A percentile compares a stretch with the other conserved stretches of the same genome.
phyloP scores from a whole-genome alignment of 1,140 invertebrate species.

The Chelonus insularis region DNA sequence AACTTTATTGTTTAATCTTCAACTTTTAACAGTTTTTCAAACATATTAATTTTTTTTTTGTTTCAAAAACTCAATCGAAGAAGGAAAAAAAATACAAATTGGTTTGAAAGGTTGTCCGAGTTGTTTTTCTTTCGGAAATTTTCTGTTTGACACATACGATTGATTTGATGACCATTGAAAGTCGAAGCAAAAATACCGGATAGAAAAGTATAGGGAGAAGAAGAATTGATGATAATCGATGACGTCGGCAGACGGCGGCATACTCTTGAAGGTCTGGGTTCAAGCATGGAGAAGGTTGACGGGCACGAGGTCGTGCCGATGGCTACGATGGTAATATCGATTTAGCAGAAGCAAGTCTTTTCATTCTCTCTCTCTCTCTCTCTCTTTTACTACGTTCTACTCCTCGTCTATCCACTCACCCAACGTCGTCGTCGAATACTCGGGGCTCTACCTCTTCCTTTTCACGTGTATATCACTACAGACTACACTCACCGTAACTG shows the following conservation, averaged over 20 bases:
- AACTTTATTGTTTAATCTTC: too few relatives aligned
- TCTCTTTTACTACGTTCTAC: constrained; percentile 25
- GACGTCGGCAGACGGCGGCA: constrained; percentile 7
- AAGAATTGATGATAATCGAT: constrained; percentile 37
- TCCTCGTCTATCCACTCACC: constrained; percentile 2
- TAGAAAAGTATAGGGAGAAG: not conserved
- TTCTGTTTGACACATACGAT: not conserved
- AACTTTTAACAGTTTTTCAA: too few relatives aligned
- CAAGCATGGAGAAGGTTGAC: constrained; percentile 25
- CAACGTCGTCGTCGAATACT: not conserved
- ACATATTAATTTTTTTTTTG: too few relatives aligned
- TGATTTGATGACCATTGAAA: not conserved
- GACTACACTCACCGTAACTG: constrained; percentile 29
- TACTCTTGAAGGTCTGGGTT: constrained; percentile 34
- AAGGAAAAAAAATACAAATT: too few relatives aligned
- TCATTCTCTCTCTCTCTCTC: constrained; percentile 25
- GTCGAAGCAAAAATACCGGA: not conserved
- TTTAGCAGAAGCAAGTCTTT: constrained; percentile 36
- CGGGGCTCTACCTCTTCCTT: constrained; percentile 15
- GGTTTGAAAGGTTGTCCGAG: too few relatives aligned
- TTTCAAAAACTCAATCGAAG: too few relatives aligned
- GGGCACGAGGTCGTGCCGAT: constrained; percentile 37
- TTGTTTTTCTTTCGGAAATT: not conserved
- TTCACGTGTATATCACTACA: constrained; percentile 15
- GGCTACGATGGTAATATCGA: constrained; percentile 47